phyloP scores from a whole-genome alignment of 2,113 vertebrate species.

The Acrocephalus kingi region DNA sequence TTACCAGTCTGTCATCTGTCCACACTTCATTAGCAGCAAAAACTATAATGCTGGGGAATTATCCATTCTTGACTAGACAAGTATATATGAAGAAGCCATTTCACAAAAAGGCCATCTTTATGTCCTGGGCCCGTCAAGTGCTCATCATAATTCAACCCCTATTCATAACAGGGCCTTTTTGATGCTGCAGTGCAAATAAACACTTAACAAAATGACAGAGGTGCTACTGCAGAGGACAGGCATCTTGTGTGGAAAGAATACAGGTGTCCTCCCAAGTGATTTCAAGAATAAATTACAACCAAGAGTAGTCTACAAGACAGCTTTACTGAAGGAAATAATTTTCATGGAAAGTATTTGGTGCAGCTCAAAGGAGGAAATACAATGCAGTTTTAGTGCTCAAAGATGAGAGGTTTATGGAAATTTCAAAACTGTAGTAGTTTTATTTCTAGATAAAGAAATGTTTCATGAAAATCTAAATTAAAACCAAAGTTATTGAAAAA shows the following conservation, averaged over 20 bases:
- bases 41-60: not conserved
- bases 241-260: not conserved
- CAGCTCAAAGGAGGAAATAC: not conserved
- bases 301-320: not conserved
- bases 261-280: not conserved
- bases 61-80: not conserved
- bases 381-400: not conserved
- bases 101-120: not conserved
- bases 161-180: not conserved
- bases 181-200: not conserved
- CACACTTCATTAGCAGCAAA: not conserved
- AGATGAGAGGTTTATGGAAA: not conserved
- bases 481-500: not conserved
- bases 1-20: not conserved
- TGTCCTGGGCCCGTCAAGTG: not conserved
- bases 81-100: not conserved
- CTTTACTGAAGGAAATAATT: not conserved
- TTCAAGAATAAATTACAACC: constrained; percentile 13
- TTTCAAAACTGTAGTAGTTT: not conserved
- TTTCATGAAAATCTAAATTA: not conserved
- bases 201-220: not conserved
- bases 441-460: not conserved
- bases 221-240: not conserved
- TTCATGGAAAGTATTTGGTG: not conserved
- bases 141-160: not conserved